Percentiles rank a stretch among this genome's conserved stretches.
phyloP scores from a whole-genome alignment of 2,888 invertebrate species.

The Ichneumoninae sp. region DNA sequence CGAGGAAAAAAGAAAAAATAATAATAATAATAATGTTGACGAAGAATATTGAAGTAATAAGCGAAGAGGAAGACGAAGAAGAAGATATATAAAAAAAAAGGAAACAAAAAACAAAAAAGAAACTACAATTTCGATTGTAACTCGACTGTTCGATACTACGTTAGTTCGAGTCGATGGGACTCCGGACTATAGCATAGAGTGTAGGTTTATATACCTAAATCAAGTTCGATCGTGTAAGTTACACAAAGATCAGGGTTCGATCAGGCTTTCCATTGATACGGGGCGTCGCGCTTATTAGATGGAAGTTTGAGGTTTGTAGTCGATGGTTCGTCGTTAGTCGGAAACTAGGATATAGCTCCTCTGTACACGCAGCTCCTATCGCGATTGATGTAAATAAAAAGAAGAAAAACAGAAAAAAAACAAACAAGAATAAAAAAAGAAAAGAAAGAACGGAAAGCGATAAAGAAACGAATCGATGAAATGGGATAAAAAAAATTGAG shows the following conservation, averaged over 20 bases:
- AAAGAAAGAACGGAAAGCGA: constrained; percentile 12
- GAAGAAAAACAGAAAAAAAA: constrained; percentile 15
- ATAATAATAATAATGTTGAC: constrained; percentile 38
- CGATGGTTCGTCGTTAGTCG: constrained; percentile 65
- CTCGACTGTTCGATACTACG: constrained; percentile 79
- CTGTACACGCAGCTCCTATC: constrained; percentile 53
- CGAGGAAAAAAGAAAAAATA: not conserved
- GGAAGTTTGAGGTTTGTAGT: constrained; percentile 63
- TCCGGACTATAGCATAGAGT: constrained; percentile 76
- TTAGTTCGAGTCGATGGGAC: constrained; percentile 76
- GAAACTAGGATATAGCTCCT: constrained; percentile 57
- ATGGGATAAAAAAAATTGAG: constrained; percentile 29
- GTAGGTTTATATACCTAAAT: constrained; percentile 78
- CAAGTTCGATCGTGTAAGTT: constrained; percentile 78
- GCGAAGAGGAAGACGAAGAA: constrained; percentile 38
- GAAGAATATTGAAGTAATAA: constrained; percentile 28
- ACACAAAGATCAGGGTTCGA: constrained; percentile 78
- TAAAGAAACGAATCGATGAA: constrained; percentile 25
- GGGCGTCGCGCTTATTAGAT: constrained; percentile 70
- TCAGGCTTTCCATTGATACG: constrained; percentile 74
- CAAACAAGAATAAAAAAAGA: constrained; percentile 15
- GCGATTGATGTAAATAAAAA: constrained; percentile 55
- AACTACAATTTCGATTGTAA: constrained; percentile 78
- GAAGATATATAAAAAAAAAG: constrained; percentile 20
- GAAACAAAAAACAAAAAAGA: constrained; percentile 66